A percentile compares a stretch with the other conserved stretches of the same genome.
Conservation (phyloP, 2,113 vertebrate species). For the Elaphurus davidianus region DNA sequence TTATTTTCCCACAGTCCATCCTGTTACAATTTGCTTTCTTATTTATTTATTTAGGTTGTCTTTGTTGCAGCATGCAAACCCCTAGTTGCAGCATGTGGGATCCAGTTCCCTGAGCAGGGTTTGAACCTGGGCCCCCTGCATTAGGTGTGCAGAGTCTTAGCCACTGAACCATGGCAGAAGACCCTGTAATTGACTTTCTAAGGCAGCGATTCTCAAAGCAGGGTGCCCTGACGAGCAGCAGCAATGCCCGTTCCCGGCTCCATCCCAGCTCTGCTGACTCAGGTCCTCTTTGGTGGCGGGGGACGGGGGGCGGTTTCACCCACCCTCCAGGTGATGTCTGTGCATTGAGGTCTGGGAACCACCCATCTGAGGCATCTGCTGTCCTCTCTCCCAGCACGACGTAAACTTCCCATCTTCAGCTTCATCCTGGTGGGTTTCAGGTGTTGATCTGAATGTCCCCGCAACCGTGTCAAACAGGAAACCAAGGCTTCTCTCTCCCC, state of each 20-base stretch:
- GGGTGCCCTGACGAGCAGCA: rapidly evolving
- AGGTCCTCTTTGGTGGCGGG: background rate
- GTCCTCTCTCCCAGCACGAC: rapidly evolving
- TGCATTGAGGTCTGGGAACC: no score
- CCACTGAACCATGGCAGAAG: background rate
- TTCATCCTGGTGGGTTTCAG: background rate
- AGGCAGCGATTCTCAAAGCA: background rate
- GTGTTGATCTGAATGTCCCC: rapidly evolving
- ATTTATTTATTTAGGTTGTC: background rate
- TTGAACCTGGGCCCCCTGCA: background rate
- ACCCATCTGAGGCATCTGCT: rapidly evolving
- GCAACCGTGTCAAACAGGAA: background rate
- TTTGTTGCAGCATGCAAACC: background rate
- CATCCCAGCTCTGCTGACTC: background rate
- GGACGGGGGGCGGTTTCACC: rapidly evolving
- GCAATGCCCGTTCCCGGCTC: rapidly evolving
- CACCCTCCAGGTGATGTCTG: rapidly evolving
- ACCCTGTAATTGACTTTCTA: background rate
- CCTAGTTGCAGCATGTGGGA: background rate
- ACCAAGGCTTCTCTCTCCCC: background rate
- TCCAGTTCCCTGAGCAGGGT: background rate
- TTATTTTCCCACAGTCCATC: background rate
- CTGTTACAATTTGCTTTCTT: background rate
- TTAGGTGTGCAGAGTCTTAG: background rate
- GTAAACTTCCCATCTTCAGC: background rate